Evolutionary conservation across 2,888 invertebrate species (phyloP).

Genomic region (Sipunculus nudus): DNA sequence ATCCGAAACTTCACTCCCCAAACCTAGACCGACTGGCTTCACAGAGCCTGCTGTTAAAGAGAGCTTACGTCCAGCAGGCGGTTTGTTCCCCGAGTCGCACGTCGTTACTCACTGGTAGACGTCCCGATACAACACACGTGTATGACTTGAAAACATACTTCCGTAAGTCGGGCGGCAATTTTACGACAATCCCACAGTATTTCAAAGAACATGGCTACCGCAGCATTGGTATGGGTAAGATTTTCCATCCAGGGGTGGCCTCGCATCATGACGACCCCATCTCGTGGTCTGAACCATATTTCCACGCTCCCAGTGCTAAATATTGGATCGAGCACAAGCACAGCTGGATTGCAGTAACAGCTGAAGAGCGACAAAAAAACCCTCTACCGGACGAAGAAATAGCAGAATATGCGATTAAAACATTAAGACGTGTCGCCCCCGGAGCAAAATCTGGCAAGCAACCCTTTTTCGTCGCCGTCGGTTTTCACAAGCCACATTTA

Average conservation of each 20-base stretch:
- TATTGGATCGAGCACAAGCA: no score
- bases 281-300: slow-evolving; percentile 7
- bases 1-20: slow-evolving; percentile 19
- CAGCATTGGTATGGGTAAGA: slow-evolving; percentile 34
- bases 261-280: slow-evolving; percentile 4
- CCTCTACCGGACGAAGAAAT: slow-evolving; percentile 9
- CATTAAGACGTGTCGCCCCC: not conserved
- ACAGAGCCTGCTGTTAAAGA: no score
- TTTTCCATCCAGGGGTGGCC: slow-evolving; percentile 20
- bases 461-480: slow-evolving; percentile 32
- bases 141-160: slow-evolving; percentile 36
- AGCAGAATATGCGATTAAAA: slow-evolving; percentile 10
- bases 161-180: slow-evolving; percentile 33
- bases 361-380: not conserved
- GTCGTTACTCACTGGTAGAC: slow-evolving; percentile 36
- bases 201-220: slow-evolving; percentile 39
- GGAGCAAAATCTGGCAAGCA: slow-evolving; percentile 1
- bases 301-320: not conserved
- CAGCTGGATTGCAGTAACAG: slow-evolving; percentile 8
- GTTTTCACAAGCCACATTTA: slow-evolving; percentile 27
- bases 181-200: slow-evolving; percentile 41
- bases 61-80: no score
- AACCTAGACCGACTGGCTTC: no score
- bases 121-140: no score
- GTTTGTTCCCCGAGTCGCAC: no score